Base-by-base conservation (phyloP, 2,113 vertebrate genomes). In the Centropus unirufus region DNA sequence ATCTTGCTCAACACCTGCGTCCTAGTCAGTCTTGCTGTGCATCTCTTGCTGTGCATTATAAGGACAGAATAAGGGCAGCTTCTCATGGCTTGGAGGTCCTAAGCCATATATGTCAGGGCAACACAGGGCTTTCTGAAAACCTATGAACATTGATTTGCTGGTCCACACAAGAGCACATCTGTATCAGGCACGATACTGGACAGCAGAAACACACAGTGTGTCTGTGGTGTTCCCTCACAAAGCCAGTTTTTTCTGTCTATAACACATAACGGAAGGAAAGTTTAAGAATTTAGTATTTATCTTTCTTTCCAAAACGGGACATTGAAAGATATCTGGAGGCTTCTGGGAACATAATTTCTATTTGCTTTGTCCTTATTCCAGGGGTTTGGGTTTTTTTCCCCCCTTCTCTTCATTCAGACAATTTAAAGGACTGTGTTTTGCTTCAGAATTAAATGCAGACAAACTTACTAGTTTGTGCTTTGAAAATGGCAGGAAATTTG, bases 301-400 rank as follows among this genome's bases (percentile, higher is more conserved):
- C 47, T 88, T 75, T 13, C 58, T 72, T 21, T 67, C 34, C 46
- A 75, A 51, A 36, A 67, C 1, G 0, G 32, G 61, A 66, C 19
- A 22, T 13, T 59, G 36, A 62, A 42, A 92, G 20, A 42, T 76
- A 55, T 74, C 34, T 54, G 52, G 40, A 89, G 30, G 18, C 7
- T 63, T 90, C 55, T 92, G 29, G 86, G 68, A 92, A 73, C 30
- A 10, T 62, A 47, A 30, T 66, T 77, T 79, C 52, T 85, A 7
- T 88, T 94, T 77, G 36, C 17, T 69, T 90, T 92, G 72, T 74
- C 83, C n/a, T 80, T 59, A 54, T 74, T 95, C 83, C 74, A 85
- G 36, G 47, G 47, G 4, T 49, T 22, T 49, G 47, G 47, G 22
- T 21, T 23, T 21, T 22, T 49, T 49, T 3, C 1, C 0, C n/a